Evolutionary conservation across 1,140 invertebrate genomes (phyloP).

Genomic region (Colletes latitarsis): DNA sequence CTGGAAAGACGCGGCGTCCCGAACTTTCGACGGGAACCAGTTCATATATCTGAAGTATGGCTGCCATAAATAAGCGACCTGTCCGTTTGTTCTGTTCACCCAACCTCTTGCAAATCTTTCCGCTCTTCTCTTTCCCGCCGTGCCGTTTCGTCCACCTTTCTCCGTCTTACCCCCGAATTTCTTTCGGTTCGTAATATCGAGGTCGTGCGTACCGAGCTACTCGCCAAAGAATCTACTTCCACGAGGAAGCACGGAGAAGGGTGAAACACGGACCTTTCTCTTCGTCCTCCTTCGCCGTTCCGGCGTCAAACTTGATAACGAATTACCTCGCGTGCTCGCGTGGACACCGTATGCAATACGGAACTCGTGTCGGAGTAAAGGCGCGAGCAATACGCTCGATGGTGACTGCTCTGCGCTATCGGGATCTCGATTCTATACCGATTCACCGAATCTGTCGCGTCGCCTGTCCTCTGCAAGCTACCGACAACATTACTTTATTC

Average conservation of each 20-base stretch:
- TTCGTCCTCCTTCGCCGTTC: slow-evolving; percentile 26
- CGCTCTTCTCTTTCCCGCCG: slow-evolving; percentile 35
- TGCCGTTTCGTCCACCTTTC: slow-evolving; percentile 15
- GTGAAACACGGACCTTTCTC: slow-evolving; percentile 55
- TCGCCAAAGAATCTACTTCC: slow-evolving; percentile 40
- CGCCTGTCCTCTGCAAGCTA: too few relatives aligned
- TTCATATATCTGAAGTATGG: slow-evolving; percentile 82
- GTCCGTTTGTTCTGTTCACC: slow-evolving; percentile 78
- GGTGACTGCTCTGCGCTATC: too few relatives aligned
- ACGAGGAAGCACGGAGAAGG: slow-evolving; percentile 14
- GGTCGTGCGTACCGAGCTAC: slow-evolving; percentile 52
- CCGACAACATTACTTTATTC: too few relatives aligned
- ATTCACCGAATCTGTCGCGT: too few relatives aligned
- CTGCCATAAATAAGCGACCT: slow-evolving; percentile 81
- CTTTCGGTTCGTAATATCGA: slow-evolving; percentile 69
- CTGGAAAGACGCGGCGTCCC: slow-evolving; percentile 77
- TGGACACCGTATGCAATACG: too few relatives aligned
- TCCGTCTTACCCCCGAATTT: slow-evolving; percentile 66
- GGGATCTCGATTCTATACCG: too few relatives aligned
- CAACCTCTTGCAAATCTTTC: slow-evolving; percentile 65
- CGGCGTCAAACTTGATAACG: slow-evolving; percentile 2
- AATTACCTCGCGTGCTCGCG: slow-evolving; percentile 6
- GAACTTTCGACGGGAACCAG: slow-evolving; percentile 81
- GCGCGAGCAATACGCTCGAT: too few relatives aligned
- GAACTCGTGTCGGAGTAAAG: too few relatives aligned